These are phyloP conservation scores for Elaphurus davidianus DNA, from an alignment of 2,113 vertebrate genomes.

Conservation along the genomic window DNA sequence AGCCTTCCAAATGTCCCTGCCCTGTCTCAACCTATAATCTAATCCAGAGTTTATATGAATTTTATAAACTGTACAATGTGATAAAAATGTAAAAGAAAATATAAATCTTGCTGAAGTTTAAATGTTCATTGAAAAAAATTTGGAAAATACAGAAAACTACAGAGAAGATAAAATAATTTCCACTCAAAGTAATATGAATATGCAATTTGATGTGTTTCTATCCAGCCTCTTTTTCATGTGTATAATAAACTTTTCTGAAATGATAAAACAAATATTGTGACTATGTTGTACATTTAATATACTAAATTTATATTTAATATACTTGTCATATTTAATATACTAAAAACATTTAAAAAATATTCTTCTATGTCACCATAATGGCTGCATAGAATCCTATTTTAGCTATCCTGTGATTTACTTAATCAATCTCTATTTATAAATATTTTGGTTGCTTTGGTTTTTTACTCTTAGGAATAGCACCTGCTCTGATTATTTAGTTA, in stretches of 20 bases:
- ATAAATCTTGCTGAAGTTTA: neutral
- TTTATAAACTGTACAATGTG: neutral
- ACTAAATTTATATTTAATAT: neutral
- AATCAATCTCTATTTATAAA: neutral
- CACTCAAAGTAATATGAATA: neutral
- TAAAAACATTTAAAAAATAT: neutral
- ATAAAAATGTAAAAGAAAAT: neutral
- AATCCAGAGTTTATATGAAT: neutral
- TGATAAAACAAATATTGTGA: slow-evolving; percentile 15
- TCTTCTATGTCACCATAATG: slow-evolving; percentile 1
- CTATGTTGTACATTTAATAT: neutral
- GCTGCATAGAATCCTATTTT: neutral
- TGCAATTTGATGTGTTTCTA: neutral
- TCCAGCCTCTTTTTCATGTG: neutral
- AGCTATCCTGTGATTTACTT: neutral
- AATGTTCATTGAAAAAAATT: neutral
- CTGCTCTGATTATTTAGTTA: neutral
- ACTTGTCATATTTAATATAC: neutral
- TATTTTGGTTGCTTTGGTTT: neutral
- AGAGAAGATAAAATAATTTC: slow-evolving; percentile 13
- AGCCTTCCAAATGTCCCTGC: neutral
- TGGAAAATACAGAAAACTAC: slow-evolving; percentile 11
- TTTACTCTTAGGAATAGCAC: neutral
- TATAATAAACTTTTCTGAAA: neutral
- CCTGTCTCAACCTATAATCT: neutral